Evolutionary conservation across 2,888 invertebrate species (phyloP).

Genomic region (Oscheius myriophilus): DNA sequence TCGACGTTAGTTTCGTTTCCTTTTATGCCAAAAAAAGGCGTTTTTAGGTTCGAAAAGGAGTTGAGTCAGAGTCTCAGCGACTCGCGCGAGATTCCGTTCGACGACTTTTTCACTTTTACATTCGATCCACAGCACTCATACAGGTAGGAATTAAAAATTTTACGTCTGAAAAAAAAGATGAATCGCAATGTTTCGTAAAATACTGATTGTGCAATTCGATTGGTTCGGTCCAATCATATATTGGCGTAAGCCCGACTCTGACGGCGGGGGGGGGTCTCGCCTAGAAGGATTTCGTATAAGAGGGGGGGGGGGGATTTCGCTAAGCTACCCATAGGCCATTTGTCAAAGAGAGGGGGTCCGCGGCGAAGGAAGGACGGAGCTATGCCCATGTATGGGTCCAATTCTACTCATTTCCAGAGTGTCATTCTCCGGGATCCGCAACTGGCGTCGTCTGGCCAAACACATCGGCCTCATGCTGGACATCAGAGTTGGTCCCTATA

Average conservation of each 20-base stretch:
- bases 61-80: slow-evolving; percentile 7
- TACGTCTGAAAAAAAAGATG: no score
- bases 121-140: slow-evolving; percentile 31
- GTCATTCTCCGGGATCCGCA: slow-evolving; percentile 53
- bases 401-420: slow-evolving; percentile 43
- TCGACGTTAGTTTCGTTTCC: slow-evolving; percentile 29
- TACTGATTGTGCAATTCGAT: no score
- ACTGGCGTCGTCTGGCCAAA: slow-evolving; percentile 61
- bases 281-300: no score
- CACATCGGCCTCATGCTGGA: slow-evolving; percentile 65
- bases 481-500: slow-evolving; percentile 48
- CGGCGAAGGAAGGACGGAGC: no score
- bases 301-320: no score
- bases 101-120: slow-evolving; percentile 1
- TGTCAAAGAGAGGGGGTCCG: no score
- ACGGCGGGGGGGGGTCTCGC: no score
- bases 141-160: slow-evolving; percentile 31
- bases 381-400: no score
- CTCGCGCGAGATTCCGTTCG: slow-evolving; percentile 10
- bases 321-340: no score
- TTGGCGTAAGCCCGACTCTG: no score
- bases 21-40: neutral
- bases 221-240: no score
- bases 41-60: slow-evolving; percentile 6
- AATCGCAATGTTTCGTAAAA: no score